Evolutionary conservation across 2,888 invertebrate genomes (phyloP).

Genomic region (Tinea pellionella): DNA sequence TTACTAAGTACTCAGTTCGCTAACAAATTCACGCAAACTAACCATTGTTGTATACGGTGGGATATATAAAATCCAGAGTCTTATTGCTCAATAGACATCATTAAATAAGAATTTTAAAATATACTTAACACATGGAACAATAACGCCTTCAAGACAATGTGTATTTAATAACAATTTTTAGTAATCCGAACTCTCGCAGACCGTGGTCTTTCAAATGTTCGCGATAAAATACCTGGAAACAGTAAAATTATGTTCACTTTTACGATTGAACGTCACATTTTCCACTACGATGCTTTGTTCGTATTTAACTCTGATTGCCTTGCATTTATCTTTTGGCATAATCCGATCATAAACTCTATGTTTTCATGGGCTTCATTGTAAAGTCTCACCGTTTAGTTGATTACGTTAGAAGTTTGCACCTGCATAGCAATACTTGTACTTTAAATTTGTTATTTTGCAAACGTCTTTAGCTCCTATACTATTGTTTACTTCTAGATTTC

Average conservation of each 20-base stretch:
- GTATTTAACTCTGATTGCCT: constrained; percentile 51
- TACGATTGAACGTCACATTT: constrained; percentile 62
- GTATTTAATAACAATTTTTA: constrained; percentile 32
- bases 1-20: too few relatives aligned
- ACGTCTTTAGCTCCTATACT: not conserved
- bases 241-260: constrained; percentile 55
- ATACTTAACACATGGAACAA: constrained; percentile 25
- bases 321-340: constrained; percentile 56
- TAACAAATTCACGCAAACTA: too few relatives aligned
- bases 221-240: constrained; percentile 34
- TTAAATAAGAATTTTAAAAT: constrained; percentile 26
- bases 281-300: constrained; percentile 59
- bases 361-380: constrained; percentile 16
- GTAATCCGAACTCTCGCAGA: constrained; percentile 24
- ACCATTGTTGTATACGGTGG: not conserved
- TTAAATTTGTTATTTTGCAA: not conserved
- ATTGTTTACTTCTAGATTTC: too few relatives aligned
- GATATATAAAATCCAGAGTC: not conserved
- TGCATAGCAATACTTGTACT: not conserved
- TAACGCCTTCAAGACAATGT: not conserved
- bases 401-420: constrained; percentile 9
- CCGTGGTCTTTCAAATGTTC: not conserved
- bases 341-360: constrained; percentile 50
- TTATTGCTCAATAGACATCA: not conserved
- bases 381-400: not conserved